phyloP scores from a whole-genome alignment of 2,888 invertebrate species.

The Synanthedon vespiformis region DNA sequence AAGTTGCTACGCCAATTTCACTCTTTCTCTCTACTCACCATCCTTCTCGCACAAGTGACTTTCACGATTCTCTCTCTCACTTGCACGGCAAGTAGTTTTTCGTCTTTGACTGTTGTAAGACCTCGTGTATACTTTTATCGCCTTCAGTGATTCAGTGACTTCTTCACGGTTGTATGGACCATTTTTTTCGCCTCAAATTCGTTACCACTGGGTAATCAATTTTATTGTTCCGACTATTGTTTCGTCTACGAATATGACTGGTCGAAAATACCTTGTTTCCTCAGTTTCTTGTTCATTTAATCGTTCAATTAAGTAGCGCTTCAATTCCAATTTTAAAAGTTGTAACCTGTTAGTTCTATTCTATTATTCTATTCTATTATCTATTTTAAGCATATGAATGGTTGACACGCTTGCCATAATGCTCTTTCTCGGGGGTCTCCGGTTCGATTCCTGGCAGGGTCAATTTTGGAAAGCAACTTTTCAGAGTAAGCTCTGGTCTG shows the following conservation, averaged over 20 bases:
- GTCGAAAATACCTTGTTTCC: conserved; percentile 9
- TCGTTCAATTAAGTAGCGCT: not conserved
- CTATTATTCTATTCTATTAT: no score
- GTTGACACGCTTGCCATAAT: no score
- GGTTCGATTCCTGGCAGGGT: no score
- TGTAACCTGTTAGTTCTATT: not conserved
- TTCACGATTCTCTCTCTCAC: conserved; percentile 19
- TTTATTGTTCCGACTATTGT: conserved; percentile 35
- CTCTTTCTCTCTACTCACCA: conserved; percentile 44
- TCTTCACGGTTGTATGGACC: conserved; percentile 45
- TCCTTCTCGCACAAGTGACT: conserved; percentile 28
- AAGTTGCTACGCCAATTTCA: conserved; percentile 64
- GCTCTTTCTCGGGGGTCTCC: no score
- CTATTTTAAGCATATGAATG: no score
- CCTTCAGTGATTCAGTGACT: conserved; percentile 33
- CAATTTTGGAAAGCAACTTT: no score
- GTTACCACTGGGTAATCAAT: conserved; percentile 48
- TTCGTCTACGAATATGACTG: conserved; percentile 9
- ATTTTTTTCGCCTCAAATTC: conserved; percentile 50
- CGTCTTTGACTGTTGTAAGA: conserved; percentile 25
- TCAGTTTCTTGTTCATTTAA: conserved; percentile 1
- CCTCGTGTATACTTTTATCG: conserved; percentile 29
- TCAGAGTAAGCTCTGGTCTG: no score
- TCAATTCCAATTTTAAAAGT: not conserved
- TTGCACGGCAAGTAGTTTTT: conserved; percentile 23